Conservation (phyloP, 2,888 invertebrate genomes). For the Dromius quadrimaculatus region DNA sequence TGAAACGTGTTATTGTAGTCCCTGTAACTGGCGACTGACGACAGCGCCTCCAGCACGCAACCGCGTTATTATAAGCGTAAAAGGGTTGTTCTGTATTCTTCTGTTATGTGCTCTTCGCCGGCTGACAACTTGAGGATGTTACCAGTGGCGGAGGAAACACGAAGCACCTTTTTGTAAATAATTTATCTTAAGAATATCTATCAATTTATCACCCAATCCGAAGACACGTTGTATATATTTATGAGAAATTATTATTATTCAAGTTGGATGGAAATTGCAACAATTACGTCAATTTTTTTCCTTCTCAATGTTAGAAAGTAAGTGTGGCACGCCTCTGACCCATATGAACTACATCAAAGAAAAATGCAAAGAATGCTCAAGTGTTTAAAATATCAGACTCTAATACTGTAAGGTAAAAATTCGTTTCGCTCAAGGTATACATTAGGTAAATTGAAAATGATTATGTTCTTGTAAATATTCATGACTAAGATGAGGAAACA, state of each 20-base stretch:
- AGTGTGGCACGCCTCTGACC: conserved; percentile 13
- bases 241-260: too few relatives aligned
- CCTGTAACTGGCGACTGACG: conserved; percentile 7
- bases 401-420: conserved; percentile 42
- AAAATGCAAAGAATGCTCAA: conserved; percentile 45
- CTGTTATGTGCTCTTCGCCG: neutral
- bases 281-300: too few relatives aligned
- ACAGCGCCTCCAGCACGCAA: conserved; percentile 34
- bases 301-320: neutral
- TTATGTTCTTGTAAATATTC: conserved; percentile 50
- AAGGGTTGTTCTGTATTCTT: too few relatives aligned
- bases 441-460: conserved; percentile 51
- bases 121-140: neutral
- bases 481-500: conserved; percentile 48
- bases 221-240: too few relatives aligned
- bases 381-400: conserved; percentile 49
- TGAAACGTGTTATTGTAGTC: conserved; percentile 27
- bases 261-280: too few relatives aligned
- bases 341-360: conserved; percentile 29
- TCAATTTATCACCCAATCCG: too few relatives aligned
- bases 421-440: conserved; percentile 49
- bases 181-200: too few relatives aligned
- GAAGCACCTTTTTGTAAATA: too few relatives aligned
- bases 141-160: conserved; percentile 2
- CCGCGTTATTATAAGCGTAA: conserved; percentile 45